A percentile compares a stretch with the other conserved stretches of the same genome.
Conservation (phyloP, 2,888 invertebrate species). For the Protonemura montana region DNA sequence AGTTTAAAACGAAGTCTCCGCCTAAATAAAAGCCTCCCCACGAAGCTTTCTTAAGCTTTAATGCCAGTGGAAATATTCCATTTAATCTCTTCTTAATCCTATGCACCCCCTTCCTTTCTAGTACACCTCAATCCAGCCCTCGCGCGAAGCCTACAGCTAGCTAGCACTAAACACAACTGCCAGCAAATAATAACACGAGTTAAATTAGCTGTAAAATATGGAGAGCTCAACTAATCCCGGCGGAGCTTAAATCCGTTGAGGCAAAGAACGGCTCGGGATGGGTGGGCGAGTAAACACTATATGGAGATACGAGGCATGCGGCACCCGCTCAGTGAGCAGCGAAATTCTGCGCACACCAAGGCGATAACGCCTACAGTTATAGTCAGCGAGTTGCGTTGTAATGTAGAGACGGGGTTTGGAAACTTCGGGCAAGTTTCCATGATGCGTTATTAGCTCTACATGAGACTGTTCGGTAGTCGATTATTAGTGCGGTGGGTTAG, state of each 20-base stretch:
- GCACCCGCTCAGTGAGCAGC: constrained; percentile 25
- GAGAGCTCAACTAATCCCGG: constrained; percentile 50
- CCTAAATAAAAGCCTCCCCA: constrained; percentile 9
- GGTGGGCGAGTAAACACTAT: constrained; percentile 2
- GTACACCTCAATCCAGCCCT: constrained; percentile 27
- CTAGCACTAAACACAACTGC: constrained; percentile 50
- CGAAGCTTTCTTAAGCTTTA: constrained; percentile 51
- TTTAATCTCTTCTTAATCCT: constrained; percentile 51
- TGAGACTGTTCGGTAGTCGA: neutral
- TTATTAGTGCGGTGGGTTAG: neutral
- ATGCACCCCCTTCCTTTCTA: constrained; percentile 44
- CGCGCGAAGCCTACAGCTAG: neutral
- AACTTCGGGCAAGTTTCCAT: neutral
- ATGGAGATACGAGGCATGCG: neutral
- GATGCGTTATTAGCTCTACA: neutral
- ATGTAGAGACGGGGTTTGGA: neutral
- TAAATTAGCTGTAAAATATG: constrained; percentile 52
- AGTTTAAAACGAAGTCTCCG: constrained; percentile 12
- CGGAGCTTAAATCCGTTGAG: constrained; percentile 51
- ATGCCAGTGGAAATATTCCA: constrained; percentile 51
- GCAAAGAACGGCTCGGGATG: constrained; percentile 38
- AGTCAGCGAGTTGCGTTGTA: neutral
- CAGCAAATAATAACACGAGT: constrained; percentile 52
- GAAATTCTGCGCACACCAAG: neutral
- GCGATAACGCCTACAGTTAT: neutral